These are phyloP conservation scores for Bombyx mori DNA, from an alignment of 1,140 invertebrate genomes.

Conservation along the genomic window ASM3026992v2 NC_085122.1:6050501-6051000, in stretches of 20 bases:
- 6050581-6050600: constrained; percentile 70
- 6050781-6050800: constrained; percentile 56
- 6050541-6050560: constrained; percentile 71
- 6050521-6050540: constrained; percentile 68
- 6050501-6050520: constrained; percentile 61
- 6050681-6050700: constrained; percentile 19
- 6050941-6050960: too few relatives aligned
- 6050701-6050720: constrained; percentile 38
- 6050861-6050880: constrained; percentile 7
- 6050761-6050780: constrained; percentile 67
- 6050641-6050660: constrained; percentile 59
- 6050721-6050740: constrained; percentile 51
- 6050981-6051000: too few relatives aligned
- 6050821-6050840: constrained; percentile 67
- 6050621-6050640: constrained; percentile 67
- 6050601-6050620: constrained; percentile 69
- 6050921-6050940: too few relatives aligned
- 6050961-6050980: too few relatives aligned
- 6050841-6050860: constrained; percentile 68
- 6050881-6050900: too few relatives aligned
- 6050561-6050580: constrained; percentile 71
- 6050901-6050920: too few relatives aligned
- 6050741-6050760: constrained; percentile 40
- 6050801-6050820: constrained; percentile 68
- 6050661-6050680: constrained; percentile 25